Percentiles rank a stretch among this genome's conserved stretches.
Conservation (phyloP, 2,113 vertebrate species). For the Scalopus aquaticus region DNA sequence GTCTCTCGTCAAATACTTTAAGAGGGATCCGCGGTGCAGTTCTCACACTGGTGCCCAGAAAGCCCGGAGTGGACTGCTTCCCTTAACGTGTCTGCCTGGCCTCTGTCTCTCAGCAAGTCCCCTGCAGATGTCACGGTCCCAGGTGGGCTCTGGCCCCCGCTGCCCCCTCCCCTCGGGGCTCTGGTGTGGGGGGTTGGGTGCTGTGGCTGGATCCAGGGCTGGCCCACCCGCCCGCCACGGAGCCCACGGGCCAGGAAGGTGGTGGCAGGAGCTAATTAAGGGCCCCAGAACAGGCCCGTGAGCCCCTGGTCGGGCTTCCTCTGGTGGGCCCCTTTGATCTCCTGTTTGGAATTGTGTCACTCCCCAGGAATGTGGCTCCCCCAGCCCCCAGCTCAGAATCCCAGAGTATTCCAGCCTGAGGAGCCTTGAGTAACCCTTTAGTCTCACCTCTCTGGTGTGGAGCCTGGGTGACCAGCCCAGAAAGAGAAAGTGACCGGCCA, state of each 20-base stretch:
- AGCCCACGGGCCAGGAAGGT: conserved; percentile 59
- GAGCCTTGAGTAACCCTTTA: conserved; percentile 72
- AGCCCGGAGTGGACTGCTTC: conserved; percentile 87
- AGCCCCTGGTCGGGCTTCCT: conserved; percentile 69
- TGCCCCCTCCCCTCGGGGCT: conserved; percentile 44
- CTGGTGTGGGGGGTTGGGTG: background rate
- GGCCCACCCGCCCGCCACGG: background rate
- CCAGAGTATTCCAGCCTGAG: background rate
- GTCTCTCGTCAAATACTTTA: conserved; percentile 94
- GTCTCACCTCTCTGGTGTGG: conserved; percentile 39
- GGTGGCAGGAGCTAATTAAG: conserved; percentile 72
- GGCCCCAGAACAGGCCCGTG: conserved; percentile 57
- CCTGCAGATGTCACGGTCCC: conserved; percentile 73
- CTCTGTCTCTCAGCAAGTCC: conserved; percentile 81
- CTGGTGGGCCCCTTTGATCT: conserved; percentile 71
- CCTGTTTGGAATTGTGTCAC: conserved; percentile 76
- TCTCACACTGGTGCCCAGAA: conserved; percentile 90
- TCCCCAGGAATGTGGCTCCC: conserved; percentile 70
- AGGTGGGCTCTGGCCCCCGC: conserved; percentile 48
- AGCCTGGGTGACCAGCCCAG: background rate
- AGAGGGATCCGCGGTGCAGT: conserved; percentile 90
- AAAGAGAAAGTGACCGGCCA: conserved; percentile 54
- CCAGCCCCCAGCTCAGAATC: conserved; percentile 32
- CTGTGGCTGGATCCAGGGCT: background rate
- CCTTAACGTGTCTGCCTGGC: conserved; percentile 88